Base-by-base conservation (phyloP, 2,113 vertebrate genomes). In the Oostethus manadensis region DNA sequence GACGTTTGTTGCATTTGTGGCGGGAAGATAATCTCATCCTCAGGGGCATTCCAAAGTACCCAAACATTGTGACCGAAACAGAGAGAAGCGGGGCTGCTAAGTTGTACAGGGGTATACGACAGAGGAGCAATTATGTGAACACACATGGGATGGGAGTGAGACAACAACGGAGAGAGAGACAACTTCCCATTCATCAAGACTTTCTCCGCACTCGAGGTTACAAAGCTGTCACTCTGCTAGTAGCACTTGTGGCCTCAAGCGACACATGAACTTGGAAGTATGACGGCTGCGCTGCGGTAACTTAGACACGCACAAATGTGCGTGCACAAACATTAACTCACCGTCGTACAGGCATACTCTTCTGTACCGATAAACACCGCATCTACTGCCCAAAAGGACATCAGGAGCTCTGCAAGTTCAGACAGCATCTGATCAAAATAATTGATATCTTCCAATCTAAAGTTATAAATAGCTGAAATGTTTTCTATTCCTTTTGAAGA, bases 201-300 rank as follows among this genome's bases (percentile, higher is more conserved):
- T 26, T 47, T 50, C 59, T 33, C 56, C 35, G 53, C 42, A 26
- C 42, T 54, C 78, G 62, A 66, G 68, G 67, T 63, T 51, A 56
- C 67, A 62, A 55, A 53, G 55, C 10, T 65, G 76, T 88, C 88
- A 83, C 58, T 84, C 77, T 86, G 29, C 50, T 48, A 15, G 16
- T 56, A 62, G 14, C 67, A 69, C 57, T 78, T 44, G 64, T 60
- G 6, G 70, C 87, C 66, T 23, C 26, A 42, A 44, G 75, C 73
- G 80, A 80, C 57, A 44, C 62, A 42, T 70, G 81, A 77, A 71
- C 85, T 73, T 71, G 78, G 54, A 80, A 62, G 78, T 72, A 75
- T 22, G 42, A 66, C 80, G 71, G 58, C 62, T 40, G 51, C 22
- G 59, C 33, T 70, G 73, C 62, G 54, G 72, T 68, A 66, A 49